Percentiles rank a stretch among this genome's conserved stretches.
Evolutionary conservation across 1,140 invertebrate species (phyloP).

Genomic region (Bombus superbus): DNA sequence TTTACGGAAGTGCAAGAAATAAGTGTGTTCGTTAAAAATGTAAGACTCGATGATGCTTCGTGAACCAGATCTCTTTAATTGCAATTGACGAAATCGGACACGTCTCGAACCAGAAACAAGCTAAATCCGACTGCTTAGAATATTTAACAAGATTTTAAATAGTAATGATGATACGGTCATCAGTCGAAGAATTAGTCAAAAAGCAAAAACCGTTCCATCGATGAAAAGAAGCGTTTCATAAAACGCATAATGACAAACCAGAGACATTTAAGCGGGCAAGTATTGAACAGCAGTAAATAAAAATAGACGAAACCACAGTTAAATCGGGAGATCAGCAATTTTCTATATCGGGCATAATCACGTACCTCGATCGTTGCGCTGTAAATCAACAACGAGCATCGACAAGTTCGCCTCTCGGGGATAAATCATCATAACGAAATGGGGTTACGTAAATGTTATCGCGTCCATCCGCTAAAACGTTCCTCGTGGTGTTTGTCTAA

Average conservation of each 20-base stretch:
- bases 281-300: neutral
- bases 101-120: no score
- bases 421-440: slow-evolving; percentile 59
- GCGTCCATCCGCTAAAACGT: slow-evolving; percentile 45
- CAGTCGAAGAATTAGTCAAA: no score
- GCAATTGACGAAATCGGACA: no score
- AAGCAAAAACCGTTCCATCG: no score
- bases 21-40: no score
- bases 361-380: neutral
- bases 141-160: no score
- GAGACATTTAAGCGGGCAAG: fast-evolving
- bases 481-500: slow-evolving; percentile 16
- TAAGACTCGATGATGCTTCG: no score
- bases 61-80: no score
- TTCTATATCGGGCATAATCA: neutral
- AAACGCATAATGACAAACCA: neutral
- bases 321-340: neutral
- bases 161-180: no score
- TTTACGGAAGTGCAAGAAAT: no score
- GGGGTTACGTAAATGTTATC: slow-evolving; percentile 64
- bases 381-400: slow-evolving; percentile 32
- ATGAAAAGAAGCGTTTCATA: no score
- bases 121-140: no score
- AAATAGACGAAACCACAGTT: neutral
- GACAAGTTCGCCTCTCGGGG: slow-evolving; percentile 16